Conservation (phyloP, 2,797 vertebrate genomes). For the Orientallactaga sibirica region DNA sequence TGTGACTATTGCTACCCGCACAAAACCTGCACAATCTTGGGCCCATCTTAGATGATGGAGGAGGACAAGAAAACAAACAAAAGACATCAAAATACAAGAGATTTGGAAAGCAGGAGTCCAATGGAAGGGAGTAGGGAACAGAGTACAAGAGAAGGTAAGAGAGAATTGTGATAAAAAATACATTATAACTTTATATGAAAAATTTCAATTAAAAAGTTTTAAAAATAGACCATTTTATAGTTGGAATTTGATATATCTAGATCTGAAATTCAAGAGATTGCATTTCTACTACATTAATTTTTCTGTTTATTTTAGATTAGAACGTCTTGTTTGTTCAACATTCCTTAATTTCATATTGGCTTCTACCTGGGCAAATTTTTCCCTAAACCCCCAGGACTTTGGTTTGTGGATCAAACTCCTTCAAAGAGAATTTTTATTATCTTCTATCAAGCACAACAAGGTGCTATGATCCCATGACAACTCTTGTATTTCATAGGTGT, state of each 20-base stretch:
- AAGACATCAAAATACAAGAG: too few relatives aligned
- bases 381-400: constrained; percentile 10
- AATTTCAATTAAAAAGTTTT: constrained; percentile 42
- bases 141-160: too few relatives aligned
- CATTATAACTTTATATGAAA: background rate
- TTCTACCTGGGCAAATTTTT: constrained; percentile 2
- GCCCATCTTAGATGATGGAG: too few relatives aligned
- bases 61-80: too few relatives aligned
- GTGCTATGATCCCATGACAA: constrained; percentile 5
- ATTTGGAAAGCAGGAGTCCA: too few relatives aligned
- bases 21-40: too few relatives aligned
- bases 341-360: constrained; percentile 39
- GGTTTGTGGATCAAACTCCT: background rate
- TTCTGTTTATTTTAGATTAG: constrained; percentile 30
- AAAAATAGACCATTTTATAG: constrained; percentile 32
- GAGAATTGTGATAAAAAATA: too few relatives aligned
- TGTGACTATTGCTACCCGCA: too few relatives aligned
- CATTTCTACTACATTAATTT: background rate
- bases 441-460: background rate
- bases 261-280: background rate
- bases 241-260: constrained; percentile 42
- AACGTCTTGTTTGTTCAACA: background rate
- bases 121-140: too few relatives aligned
- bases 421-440: too few relatives aligned
- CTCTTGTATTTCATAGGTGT: background rate